These are phyloP conservation scores for Nannoperca australis DNA, from an alignment of 2,797 vertebrate genomes.

Conservation along the genomic window DNA sequence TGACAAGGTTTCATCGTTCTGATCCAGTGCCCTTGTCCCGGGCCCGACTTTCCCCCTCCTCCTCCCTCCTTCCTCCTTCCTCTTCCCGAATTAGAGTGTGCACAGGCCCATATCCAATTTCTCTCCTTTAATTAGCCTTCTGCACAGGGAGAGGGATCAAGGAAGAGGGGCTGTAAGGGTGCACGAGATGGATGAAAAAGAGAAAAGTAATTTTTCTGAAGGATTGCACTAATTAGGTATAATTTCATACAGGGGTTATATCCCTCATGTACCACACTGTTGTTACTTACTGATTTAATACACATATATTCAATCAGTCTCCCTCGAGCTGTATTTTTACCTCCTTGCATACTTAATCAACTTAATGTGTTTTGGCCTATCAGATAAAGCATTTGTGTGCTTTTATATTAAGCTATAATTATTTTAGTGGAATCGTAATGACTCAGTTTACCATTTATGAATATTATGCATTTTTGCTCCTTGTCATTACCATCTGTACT, in stretches of 20 bases:
- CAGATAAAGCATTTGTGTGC: conserved; percentile 25
- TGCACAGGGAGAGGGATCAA: conserved; percentile 55
- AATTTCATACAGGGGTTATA: conserved; percentile 66
- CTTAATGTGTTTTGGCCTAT: conserved; percentile 40
- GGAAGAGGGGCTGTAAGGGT: conserved; percentile 53
- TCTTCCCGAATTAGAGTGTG: conserved; percentile 73
- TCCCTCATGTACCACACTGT: conserved; percentile 50
- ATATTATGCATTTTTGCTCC: conserved; percentile 36
- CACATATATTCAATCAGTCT: conserved; percentile 32
- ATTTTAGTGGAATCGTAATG: conserved; percentile 31
- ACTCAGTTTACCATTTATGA: conserved; percentile 36
- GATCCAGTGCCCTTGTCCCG: conserved; percentile 57
- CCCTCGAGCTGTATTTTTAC: not conserved
- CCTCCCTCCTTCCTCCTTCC: conserved; percentile 8
- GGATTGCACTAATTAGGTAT: conserved; percentile 73
- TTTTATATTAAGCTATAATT: conserved; percentile 42
- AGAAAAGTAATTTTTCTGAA: conserved; percentile 75
- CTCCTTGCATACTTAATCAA: conserved; percentile 8
- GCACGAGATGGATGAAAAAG: conserved; percentile 49
- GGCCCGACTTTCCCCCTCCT: conserved; percentile 43
- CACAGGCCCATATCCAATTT: conserved; percentile 84
- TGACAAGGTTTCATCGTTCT: conserved; percentile 55
- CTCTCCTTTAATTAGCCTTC: conserved; percentile 83
- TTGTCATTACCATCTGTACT: conserved; percentile 47
- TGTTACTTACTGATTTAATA: conserved; percentile 57